These are phyloP conservation scores for Oreochromis spilurus DNA, from an alignment of 2,113 vertebrate species.

Conservation along the genomic window DNA sequence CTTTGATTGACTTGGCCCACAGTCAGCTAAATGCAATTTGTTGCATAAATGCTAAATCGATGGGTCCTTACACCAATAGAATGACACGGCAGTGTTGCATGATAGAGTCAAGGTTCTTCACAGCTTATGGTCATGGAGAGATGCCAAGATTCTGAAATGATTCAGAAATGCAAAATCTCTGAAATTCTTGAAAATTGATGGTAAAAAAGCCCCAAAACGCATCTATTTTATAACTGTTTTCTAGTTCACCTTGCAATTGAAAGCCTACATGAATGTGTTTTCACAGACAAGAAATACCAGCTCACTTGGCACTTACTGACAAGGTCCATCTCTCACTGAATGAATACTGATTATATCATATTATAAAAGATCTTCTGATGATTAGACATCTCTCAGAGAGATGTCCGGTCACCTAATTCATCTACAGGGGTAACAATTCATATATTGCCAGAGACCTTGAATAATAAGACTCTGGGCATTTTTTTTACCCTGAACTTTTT, in stretches of 20 bases:
- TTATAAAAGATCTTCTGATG: conserved; percentile 10
- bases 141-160: conserved; percentile 1
- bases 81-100: conserved; percentile 27
- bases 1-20: conserved; percentile 48
- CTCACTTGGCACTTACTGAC: conserved; percentile 25
- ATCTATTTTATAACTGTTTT: conserved; percentile 7
- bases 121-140: neutral
- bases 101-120: conserved; percentile 25
- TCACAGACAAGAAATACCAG: conserved; percentile 41
- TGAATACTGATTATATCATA: neutral
- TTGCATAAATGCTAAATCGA: conserved; percentile 42
- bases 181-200: neutral
- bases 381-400: neutral
- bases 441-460: neutral
- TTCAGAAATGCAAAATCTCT: conserved; percentile 4
- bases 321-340: neutral
- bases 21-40: conserved; percentile 36
- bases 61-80: conserved; percentile 51
- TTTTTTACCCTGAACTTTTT: neutral
- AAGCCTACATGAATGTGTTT: conserved; percentile 36
- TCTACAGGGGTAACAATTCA: neutral
- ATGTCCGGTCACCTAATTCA: neutral
- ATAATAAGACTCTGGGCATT: neutral
- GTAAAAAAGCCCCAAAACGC: neutral
- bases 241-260: conserved; percentile 21